Evolutionary conservation across 37 sponge, comb jelly and placozoan genomes (phyloP).

Genomic region (Chondrilla cf. caribensis): DNA sequence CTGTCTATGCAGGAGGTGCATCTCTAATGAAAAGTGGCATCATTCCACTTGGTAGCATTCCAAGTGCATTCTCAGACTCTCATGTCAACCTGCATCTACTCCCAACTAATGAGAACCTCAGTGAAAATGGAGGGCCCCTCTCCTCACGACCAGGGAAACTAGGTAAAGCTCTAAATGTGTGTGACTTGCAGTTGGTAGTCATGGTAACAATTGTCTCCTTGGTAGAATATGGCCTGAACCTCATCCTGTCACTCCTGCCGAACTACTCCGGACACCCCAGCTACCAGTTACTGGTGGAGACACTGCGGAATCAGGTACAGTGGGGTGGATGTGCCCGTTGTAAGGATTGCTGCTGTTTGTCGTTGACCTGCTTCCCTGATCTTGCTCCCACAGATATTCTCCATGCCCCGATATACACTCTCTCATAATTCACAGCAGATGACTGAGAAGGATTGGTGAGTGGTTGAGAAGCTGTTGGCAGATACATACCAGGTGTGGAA

Average conservation of each 20-base stretch:
- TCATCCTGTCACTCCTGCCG: conserved; percentile 48
- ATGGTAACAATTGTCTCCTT: neutral
- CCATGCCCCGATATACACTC: conserved; percentile 66
- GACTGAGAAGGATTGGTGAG: conserved; percentile 72
- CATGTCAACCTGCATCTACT: conserved; percentile 49
- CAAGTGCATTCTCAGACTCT: conserved; percentile 14
- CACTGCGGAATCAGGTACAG: conserved; percentile 58
- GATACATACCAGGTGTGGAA: neutral
- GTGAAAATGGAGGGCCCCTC: conserved; percentile 35
- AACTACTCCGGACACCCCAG: conserved; percentile 61
- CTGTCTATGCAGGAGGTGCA: conserved; percentile 5
- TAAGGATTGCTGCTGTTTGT: conserved; percentile 1
- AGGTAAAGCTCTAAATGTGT: conserved; percentile 20
- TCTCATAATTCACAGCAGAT: conserved; percentile 40
- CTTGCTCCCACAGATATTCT: conserved; percentile 28
- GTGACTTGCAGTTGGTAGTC: neutral
- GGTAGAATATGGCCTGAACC: conserved; percentile 56
- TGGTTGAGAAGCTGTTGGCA: neutral
- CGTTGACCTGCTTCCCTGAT: neutral
- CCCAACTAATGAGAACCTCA: conserved; percentile 30
- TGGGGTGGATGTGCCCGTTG: conserved; percentile 11
- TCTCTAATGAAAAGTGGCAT: conserved; percentile 56
- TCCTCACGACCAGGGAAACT: conserved; percentile 42
- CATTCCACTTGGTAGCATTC: conserved; percentile 54
- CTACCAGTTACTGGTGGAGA: conserved; percentile 62